Base-by-base conservation (phyloP, 1,140 invertebrate species). In the Pseudobourletiella spinata region DNA sequence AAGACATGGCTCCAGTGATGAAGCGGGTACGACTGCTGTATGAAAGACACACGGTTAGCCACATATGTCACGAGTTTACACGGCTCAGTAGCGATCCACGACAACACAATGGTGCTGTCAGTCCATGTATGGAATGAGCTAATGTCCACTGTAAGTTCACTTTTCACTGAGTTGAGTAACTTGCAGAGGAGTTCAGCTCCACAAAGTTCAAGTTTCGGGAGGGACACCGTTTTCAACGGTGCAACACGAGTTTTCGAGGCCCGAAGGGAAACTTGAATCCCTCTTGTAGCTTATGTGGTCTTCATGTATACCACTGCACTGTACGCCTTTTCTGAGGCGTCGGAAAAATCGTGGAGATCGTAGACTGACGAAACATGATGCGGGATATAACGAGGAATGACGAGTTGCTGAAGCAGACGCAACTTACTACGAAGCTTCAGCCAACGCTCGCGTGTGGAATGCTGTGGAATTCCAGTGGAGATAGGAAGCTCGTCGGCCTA, bases 1-100 rank as follows among this genome's bases (percentile, higher is more conserved):
- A 57, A 43, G 0, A 79, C 72, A 64, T 80, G 74, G 24, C 43
- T 18, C 79, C 77, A 81, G 24, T 74, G 54, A 14, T 54, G 44
- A 2, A 39, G 24, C 8, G 57, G 43, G 15, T 63, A 57, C 14
- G 67, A 24, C 29, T 65, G 35, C 35, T 71, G 70, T 48, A 78
- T 75, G 62, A 72, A 48, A 29, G 61, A 57, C 0, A 76, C 73
- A 46, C 75, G 54, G 65, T 79, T 75, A 0, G 62, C 70, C 1
- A 78, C 74, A 68, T 73, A 78, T 0, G 69, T 70, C 68, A 76
- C 73, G 59, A 71, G 70, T 24, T 57, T 52, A 22, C 61, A 51
- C 2, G 72, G 66, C n/a, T 67, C 24, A 18, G 48, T 64, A 22
- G 64, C 54, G 2, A 78, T 66, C 75, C 76, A 78, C 1, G 67